phyloP scores from a whole-genome alignment of 1,140 invertebrate genomes.

The Maniola jurtina region DNA sequence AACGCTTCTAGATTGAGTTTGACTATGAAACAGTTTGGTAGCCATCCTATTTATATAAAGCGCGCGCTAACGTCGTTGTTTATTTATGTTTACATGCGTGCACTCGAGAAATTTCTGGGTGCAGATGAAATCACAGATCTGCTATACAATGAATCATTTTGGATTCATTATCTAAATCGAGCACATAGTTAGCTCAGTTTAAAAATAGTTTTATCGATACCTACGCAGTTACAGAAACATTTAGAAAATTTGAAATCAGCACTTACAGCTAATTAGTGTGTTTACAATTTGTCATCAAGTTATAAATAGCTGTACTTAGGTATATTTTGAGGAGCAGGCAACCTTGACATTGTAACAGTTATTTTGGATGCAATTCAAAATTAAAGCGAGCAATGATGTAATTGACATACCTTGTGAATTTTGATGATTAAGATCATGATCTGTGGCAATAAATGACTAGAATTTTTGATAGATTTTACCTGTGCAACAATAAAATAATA shows the following conservation, averaged over 20 bases:
- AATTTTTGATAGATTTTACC: too few species aligned
- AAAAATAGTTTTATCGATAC: neutral
- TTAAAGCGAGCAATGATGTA: too few species aligned
- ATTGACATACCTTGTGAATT: too few species aligned
- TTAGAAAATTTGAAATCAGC: neutral
- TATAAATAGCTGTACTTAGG: too few species aligned
- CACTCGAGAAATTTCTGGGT: slow-evolving; percentile 49
- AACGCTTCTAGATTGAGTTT: slow-evolving; percentile 35
- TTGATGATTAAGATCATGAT: too few species aligned
- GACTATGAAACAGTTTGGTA: slow-evolving; percentile 34
- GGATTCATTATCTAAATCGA: neutral
- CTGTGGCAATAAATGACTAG: too few species aligned
- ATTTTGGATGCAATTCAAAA: too few species aligned
- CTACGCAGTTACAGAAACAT: neutral
- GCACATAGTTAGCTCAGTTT: neutral
- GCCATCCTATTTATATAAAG: slow-evolving; percentile 50
- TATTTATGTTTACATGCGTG: slow-evolving; percentile 36
- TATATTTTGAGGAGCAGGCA: too few species aligned
- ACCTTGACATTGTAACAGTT: too few species aligned
- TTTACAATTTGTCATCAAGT: slow-evolving; percentile 4
- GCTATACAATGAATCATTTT: slow-evolving; percentile 10
- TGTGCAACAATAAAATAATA: too few species aligned
- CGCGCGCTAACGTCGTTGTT: slow-evolving; percentile 26
- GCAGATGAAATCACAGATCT: slow-evolving; percentile 20
- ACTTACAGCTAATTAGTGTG: neutral